Evolutionary conservation across 2,888 invertebrate species (phyloP), one percentile per base, ranked within the genome.

Genomic region (Chironomus tentans): DNA sequence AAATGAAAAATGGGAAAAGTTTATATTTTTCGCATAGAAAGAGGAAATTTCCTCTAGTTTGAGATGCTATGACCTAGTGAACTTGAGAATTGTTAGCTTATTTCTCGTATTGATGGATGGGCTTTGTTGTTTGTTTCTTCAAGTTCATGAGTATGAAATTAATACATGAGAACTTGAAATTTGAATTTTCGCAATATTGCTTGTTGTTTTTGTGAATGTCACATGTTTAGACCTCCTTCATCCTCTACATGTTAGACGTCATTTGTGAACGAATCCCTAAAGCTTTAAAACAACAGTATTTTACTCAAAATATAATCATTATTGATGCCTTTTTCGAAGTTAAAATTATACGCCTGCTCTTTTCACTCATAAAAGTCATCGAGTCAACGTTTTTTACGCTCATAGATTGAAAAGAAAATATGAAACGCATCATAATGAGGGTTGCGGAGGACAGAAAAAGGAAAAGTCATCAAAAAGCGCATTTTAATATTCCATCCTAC

Each of bases 401-500:
- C 28, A 28, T 3, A 24, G 5, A 28, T 4, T 28, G 28, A 28
- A 28, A 28, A 28, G n/a, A 28, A 28, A 4, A 28, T 15, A 18
- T 7, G 56, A 18, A 65, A 65, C 21, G 13, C 65, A 21, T 10
- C 62, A 24, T 18, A 18, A 65, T 10, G 38, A 38, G 5, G 24
- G 21, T 65, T 12, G 22, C 4, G 7, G 10, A 15, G 50, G 5
- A 62, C 12, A 18, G 6, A 62, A 18, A 22, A 62, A 18, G 6
- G 21, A 12, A 65, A 22, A 24, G 65, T n/a, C 15, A 12, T 13
- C 3, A 24, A 13, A 24, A 65, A 65, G 21, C 65, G 65, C 65
- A 65, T 21, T 65, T 65, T 65, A 65, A 65, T 65, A 65, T 65
- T 65, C 24, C 65, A 65, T 21, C 65, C 65, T 65, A 21, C 24